Conservation (phyloP, 2,113 vertebrate species). For the Tamias sibiricus region DNA sequence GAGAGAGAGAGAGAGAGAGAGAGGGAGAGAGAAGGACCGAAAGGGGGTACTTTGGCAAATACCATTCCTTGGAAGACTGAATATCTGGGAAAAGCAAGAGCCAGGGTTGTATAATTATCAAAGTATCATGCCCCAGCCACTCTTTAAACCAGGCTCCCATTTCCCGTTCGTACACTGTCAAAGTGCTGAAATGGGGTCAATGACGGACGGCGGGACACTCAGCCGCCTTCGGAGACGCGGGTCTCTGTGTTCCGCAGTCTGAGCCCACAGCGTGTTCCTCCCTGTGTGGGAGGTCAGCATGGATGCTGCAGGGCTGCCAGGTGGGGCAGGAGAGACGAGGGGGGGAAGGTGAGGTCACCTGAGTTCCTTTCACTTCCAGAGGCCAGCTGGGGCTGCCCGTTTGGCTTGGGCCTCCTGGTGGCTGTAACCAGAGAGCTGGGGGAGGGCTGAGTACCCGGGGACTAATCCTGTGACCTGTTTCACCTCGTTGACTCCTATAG, state of each 20-base stretch:
- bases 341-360: neutral
- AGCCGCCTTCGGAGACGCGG: neutral
- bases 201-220: neutral
- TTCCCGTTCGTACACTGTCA: neutral
- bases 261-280: fast-evolving
- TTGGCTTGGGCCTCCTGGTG: neutral
- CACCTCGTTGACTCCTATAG: neutral
- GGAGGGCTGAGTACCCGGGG: neutral
- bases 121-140: neutral
- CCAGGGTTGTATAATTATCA: neutral
- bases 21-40: neutral
- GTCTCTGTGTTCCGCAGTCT: neutral
- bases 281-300: neutral
- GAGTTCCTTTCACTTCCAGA: neutral
- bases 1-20: too few species aligned
- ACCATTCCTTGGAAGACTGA: neutral
- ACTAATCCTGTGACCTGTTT: neutral
- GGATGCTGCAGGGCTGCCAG: neutral
- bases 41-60: neutral
- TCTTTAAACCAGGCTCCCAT: neutral
- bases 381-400: neutral
- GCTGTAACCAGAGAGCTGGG: neutral
- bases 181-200: neutral
- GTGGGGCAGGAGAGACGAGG: neutral
- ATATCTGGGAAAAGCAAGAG: neutral